Base-by-base conservation (phyloP, 2,797 vertebrate species). In the Mus spretus region DNA sequence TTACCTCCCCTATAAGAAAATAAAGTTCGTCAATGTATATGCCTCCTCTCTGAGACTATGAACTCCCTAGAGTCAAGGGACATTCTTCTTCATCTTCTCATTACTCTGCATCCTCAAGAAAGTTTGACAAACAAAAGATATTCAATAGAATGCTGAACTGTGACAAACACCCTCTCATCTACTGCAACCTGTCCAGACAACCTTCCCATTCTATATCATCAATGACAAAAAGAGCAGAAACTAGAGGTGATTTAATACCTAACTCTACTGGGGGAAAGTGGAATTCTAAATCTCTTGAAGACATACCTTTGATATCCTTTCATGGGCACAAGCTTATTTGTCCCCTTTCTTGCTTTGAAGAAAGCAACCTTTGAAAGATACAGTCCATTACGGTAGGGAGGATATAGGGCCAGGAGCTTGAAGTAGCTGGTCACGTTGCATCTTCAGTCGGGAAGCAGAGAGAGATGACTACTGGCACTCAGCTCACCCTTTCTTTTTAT, bases 241-340 rank as follows among this genome's bases (percentile, higher is more conserved):
- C 31, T 53, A 14, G 26, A 15, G 63, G 34, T 17, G 20, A 44
- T 12, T 19, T 53, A 79, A 57, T 50, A 65, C 44, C 7, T 80
- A 83, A 93, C 75, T 82, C 81, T 24, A 80, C 65, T 12, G 24
- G 65, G 4, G 70, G 70, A 26, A 24, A 28, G 1, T 31, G 3
- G 53, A 87, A 80, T 88, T 74, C 78, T 37, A 72, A 89, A 75
- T 67, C 53, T 97, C 75, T 92, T 50, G 84, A 90, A 94, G 81
- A 81, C 17, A 61, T 57, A 80, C 40, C 70, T 96, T 20, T 44
- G n/a, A 72, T 94, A n/a, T 53, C 67, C 12, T 89, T 82, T 75
- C 53, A 65, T 77, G 40, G 34, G 65, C 24, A 34, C 70, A 78
- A 63, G 40, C 40, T n/a, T 78, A 47, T 47, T 61, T n/a, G 40